Base-by-base conservation (phyloP, 2,113 vertebrate genomes). In the Halichoerus grypus region DNA sequence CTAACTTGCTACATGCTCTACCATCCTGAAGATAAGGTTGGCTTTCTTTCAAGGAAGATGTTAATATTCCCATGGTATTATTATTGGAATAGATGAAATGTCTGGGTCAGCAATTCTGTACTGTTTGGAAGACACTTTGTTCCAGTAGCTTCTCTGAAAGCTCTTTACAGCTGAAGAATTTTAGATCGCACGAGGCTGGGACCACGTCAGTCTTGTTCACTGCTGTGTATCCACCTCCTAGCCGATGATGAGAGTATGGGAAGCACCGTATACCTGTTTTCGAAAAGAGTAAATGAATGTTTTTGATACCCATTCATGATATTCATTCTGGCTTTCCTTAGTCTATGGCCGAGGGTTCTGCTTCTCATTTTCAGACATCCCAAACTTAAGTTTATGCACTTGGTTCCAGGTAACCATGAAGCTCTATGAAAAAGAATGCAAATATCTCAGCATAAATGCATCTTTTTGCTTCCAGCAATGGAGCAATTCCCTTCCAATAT, bases 121-220 rank as follows among this genome's bases (percentile, higher is more conserved):
- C 49, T 61, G 5, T 36, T 86, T 24, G 51, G 72, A 94, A 95
- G n/a, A 28, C 49, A 19, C 65, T 92, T 97, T 87, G 26, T 91
- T 55, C 31, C 91, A 77, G 36, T 46, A 77, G 16, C 2, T 19
- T 88, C 69, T 69, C 49, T 67, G 61, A 83, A 87, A 95, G 16
- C 36, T 69, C 31, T 94, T 87, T 63, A 74, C 18, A 33, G 26
- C 24, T 19, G 63, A 74, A 84, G 79, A 51, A 71, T 76, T 92
- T 69, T 71, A 63, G 51, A 57, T 28, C 71, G 49, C 24, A 86
- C 11, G 42, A 88, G 26, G 6, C 61, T 61, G 39, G 42, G n/a
- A 63, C 15, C 3, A 3, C 19, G 26, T 51, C 59, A 80, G 0
- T 80, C 65, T 84, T 93, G 5, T 91, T 86, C 5, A 51, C 7